Evolutionary conservation across 2,113 vertebrate genomes (phyloP).

Genomic region (Corydoras maculifer): DNA sequence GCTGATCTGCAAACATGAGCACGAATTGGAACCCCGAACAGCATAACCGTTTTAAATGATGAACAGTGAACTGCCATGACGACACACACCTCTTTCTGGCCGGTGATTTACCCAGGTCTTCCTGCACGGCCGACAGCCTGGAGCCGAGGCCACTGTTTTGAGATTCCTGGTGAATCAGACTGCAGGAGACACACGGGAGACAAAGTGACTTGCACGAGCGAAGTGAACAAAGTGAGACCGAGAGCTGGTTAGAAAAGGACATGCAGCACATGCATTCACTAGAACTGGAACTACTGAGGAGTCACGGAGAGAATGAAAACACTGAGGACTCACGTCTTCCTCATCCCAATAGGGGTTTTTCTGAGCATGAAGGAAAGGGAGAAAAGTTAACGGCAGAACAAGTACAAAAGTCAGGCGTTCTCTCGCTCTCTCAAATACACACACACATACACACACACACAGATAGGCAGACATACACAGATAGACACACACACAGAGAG

Average conservation of each 20-base stretch:
- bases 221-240: background rate
- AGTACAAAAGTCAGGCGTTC: slow-evolving; percentile 29
- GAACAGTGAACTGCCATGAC: too few species aligned
- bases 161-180: slow-evolving; percentile 87
- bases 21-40: too few species aligned
- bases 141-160: slow-evolving; percentile 72
- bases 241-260: slow-evolving; percentile 23
- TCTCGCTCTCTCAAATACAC: background rate
- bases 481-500: too few species aligned
- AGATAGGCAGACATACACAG: too few species aligned
- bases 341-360: slow-evolving; percentile 75
- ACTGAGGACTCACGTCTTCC: slow-evolving; percentile 69
- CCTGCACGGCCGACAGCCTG: slow-evolving; percentile 80
- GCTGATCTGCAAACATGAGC: slow-evolving; percentile 70
- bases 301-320: slow-evolving; percentile 42
- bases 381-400: slow-evolving; percentile 30
- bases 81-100: slow-evolving; percentile 76
- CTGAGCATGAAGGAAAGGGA: slow-evolving; percentile 61
- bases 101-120: slow-evolving; percentile 89
- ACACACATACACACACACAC: slow-evolving; percentile 2
- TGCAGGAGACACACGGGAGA: slow-evolving; percentile 46
- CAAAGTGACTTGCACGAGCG: background rate
- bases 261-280: slow-evolving; percentile 34
- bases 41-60: too few species aligned
- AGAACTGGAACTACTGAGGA: slow-evolving; percentile 16